Base-by-base conservation (phyloP, 2,888 invertebrate genomes). In the Eristalis tenax region DNA sequence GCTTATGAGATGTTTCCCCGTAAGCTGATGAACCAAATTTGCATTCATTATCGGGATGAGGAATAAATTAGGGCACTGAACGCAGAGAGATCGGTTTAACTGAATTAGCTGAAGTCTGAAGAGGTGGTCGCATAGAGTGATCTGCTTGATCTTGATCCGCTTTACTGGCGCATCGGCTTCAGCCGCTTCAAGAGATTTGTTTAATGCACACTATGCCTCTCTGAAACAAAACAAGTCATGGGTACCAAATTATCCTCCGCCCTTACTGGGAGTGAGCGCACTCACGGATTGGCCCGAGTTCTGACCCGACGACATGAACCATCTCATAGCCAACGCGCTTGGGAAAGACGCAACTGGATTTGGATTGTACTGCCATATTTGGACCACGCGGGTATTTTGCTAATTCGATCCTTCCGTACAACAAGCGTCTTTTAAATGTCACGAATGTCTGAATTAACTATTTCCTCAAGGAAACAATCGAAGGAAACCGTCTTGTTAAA, bases 1-100 rank as follows among this genome's bases (percentile, higher is more conserved):
- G 83, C 83, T 86, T 86, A 75, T 15, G 57, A 73, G 57, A 23
- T 73, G 73, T 74, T 86, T 64, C 32, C 69, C 56, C 18, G 43
- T 86, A 86, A 83, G 86, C 86, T 64, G 83, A 83, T 86, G 56
- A 86, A 71, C 78, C 66, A 68, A 83, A 86, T 86, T 86, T 78
- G 74, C 85, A 82, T 78, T 83, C 74, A 83, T 83, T 79, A 86
- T 65, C 40, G 70, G 83, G 78, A 86, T 86, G 35, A 75, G 65
- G 78, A 75, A 69, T 26, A 74, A 78, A 73, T 73, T 68, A 43
- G 15, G 57, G 28, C 43, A 76, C 0, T 15, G 61, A 57, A 84
- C 70, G 26, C 59, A 4, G 59, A 57, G 15, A 22, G 71, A 83
- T 86, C 74, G 78, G 78, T 78, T 83, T 86, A 86, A 86, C 71